Conservation (phyloP, 2,888 invertebrate genomes). For the Synanthedon andrenaeformis region DNA sequence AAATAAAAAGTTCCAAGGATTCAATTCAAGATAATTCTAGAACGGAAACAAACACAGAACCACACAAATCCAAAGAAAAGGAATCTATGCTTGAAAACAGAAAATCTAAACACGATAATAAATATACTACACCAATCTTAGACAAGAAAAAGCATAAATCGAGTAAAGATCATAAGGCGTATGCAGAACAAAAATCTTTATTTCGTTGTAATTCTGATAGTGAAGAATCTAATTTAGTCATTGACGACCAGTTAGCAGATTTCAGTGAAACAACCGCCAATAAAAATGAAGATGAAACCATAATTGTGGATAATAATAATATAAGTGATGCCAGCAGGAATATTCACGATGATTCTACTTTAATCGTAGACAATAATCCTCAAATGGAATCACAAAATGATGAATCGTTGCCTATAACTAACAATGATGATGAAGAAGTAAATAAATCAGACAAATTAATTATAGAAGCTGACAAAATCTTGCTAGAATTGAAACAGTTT, state of each 20-base stretch:
- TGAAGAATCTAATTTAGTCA: constrained; percentile 42
- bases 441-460: constrained; percentile 45
- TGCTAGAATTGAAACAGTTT: constrained; percentile 30
- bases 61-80: constrained; percentile 3
- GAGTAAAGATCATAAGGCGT: constrained; percentile 4
- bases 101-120: neutral
- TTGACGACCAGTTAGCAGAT: constrained; percentile 12
- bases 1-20: no score
- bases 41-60: no score
- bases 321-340: constrained; percentile 1
- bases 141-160: constrained; percentile 1
- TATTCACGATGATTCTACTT: constrained; percentile 1
- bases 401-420: neutral
- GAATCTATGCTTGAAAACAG: neutral
- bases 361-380: neutral
- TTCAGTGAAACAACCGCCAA: constrained; percentile 15
- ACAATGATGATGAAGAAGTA: constrained; percentile 27
- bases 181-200: constrained; percentile 4
- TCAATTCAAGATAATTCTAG: no score
- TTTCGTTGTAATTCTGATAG: constrained; percentile 21
- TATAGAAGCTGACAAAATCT: constrained; percentile 30
- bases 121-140: neutral
- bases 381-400: neutral
- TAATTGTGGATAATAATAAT: constrained; percentile 10
- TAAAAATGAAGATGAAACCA: constrained; percentile 16